Evolutionary conservation across 2,113 vertebrate species (phyloP), one percentile per base, ranked within the genome.

Genomic region (Albula glossodonta): DNA sequence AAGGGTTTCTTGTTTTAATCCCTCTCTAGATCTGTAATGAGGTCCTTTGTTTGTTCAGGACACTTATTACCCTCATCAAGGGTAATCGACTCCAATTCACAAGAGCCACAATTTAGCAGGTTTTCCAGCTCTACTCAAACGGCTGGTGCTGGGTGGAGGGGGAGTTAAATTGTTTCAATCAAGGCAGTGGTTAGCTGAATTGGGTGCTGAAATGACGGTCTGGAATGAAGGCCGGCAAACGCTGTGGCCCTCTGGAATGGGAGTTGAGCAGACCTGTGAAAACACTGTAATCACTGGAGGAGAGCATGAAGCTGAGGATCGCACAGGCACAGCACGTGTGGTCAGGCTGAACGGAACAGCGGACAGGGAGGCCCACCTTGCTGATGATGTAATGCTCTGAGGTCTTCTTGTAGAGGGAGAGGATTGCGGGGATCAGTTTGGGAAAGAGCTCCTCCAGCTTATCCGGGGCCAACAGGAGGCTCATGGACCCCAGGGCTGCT

Each of bases 361-460:
- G 22, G 52, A 19, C 22, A 5, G 31, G 56, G 8, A 19, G 0
- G 4, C 89, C 22, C 7, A 98, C 98, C 96, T 98, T 98, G 89
- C 97, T 98, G n/a, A 98, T 94, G 77, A 96, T 92, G 89, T 96
- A 96, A 84, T 97, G 92, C 87, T 99, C 97, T 0, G 93, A 88
- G 19, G 97, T 97, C 93, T 97, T 99, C 94, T 95, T 97, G 91
- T 98, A 99, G 88, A 99, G 94, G 3, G 93, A 87, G 0, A 98
- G 91, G 25, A 99, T 93, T 4, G 95, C 93, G 0, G 97, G 96
- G 51, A 99, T 87, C 50, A 99, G 95, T 90, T 92, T 97, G 0
- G 97, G 96, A 48, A 99, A 95, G 92, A 98, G 97, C 87, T 98
- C 98, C 90, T 99, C 98, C 89, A 99, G 94, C 85, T 96, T 98